Evolutionary conservation across 2,113 vertebrate species (phyloP).

Genomic region (Trematomus loennbergii): DNA sequence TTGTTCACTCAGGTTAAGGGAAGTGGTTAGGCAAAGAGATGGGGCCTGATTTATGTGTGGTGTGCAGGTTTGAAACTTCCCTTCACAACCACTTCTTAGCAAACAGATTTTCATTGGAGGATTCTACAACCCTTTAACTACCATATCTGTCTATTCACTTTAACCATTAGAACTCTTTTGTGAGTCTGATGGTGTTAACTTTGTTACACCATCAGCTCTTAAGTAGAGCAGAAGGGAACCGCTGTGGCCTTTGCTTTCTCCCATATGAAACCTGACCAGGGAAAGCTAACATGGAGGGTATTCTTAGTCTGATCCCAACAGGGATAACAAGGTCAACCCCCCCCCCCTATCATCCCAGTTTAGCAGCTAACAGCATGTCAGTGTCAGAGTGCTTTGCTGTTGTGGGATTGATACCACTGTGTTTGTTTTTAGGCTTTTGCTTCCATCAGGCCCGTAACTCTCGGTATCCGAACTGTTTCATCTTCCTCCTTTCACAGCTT

Average conservation of each 20-base stretch:
- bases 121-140: too few species aligned
- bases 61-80: too few species aligned
- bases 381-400: constrained; percentile 41
- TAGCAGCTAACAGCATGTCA: constrained; percentile 57
- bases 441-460: constrained; percentile 43
- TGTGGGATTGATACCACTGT: constrained; percentile 40
- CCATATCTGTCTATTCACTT: too few species aligned
- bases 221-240: constrained; percentile 8
- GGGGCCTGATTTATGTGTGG: too few species aligned
- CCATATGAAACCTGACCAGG: constrained; percentile 65
- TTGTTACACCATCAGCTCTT: not conserved
- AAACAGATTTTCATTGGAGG: too few species aligned
- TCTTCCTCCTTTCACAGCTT: constrained; percentile 58
- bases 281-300: constrained; percentile 59
- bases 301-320: constrained; percentile 68
- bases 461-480: constrained; percentile 70
- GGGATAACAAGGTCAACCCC: constrained; percentile 70
- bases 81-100: too few species aligned
- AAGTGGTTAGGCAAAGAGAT: too few species aligned
- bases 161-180: too few species aligned
- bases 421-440: constrained; percentile 66
- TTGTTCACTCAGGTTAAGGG: too few species aligned
- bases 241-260: constrained; percentile 30
- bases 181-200: not conserved
- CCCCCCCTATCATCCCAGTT: constrained; percentile 18